phyloP scores from a whole-genome alignment of 1,140 invertebrate genomes.

The Megalonaias nervosa region DNA sequence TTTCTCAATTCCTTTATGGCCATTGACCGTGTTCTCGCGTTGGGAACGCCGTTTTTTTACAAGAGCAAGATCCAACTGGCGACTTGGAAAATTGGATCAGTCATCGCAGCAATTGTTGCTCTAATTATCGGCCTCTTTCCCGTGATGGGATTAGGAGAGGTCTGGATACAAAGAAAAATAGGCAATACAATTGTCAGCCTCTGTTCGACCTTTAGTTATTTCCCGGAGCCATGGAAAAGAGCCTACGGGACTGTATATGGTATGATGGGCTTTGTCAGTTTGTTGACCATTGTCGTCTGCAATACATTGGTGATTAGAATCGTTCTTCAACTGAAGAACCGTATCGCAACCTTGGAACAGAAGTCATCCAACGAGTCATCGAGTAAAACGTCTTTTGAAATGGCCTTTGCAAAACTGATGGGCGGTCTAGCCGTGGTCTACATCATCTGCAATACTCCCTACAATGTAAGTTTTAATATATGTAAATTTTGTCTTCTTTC shows the following conservation, averaged over 20 bases:
- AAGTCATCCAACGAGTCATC: not conserved
- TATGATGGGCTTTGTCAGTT: constrained; percentile 11
- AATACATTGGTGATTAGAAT: constrained; percentile 18
- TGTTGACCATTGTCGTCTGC: constrained; percentile 8
- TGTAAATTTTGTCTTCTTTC: too few species aligned
- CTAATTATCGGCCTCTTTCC: constrained; percentile 14
- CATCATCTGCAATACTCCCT: constrained; percentile 17
- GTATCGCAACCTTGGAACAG: not conserved
- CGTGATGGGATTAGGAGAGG: constrained; percentile 19
- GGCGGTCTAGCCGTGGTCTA: constrained; percentile 16
- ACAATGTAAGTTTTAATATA: constrained; percentile 20
- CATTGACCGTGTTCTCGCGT: constrained; percentile 14
- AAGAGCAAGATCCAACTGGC: constrained; percentile 11
- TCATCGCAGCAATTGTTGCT: constrained; percentile 9
- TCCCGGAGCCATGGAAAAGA: not conserved
- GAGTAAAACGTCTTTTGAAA: constrained; percentile 19
- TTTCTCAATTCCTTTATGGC: constrained; percentile 25
- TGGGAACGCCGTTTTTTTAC: constrained; percentile 30
- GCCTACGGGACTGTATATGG: constrained; percentile 15
- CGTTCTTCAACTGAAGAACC: constrained; percentile 13
- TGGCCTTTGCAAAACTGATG: constrained; percentile 29
- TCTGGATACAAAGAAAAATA: not conserved
- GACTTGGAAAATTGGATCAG: constrained; percentile 20
- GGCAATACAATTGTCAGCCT: not conserved
- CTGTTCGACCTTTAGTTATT: constrained; percentile 15